Conservation (phyloP, 2,797 vertebrate genomes). For the Hydrocynus forskahlii region DNA sequence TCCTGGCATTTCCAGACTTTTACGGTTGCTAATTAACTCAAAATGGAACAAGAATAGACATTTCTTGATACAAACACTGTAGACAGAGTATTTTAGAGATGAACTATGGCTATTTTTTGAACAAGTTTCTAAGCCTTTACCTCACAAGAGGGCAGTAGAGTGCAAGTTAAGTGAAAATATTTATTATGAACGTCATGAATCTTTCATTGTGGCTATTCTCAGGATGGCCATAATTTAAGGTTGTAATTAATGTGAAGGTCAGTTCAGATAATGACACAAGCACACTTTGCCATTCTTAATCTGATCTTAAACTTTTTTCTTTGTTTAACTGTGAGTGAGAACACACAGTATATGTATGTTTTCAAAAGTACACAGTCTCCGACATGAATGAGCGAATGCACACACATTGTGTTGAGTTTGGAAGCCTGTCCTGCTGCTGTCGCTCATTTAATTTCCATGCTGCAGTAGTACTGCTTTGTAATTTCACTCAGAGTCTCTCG, state of each 20-base stretch:
- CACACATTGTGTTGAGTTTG: background rate
- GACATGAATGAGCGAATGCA: background rate
- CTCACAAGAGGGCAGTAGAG: slow-evolving; percentile 46
- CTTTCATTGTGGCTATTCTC: background rate
- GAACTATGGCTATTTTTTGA: too few species aligned
- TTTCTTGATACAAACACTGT: too few species aligned
- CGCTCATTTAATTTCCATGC: slow-evolving; percentile 46
- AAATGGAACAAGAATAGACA: too few species aligned
- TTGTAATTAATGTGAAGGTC: background rate
- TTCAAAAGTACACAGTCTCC: too few species aligned
- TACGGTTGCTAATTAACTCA: background rate
- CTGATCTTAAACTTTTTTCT: background rate
- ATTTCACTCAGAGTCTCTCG: slow-evolving; percentile 28
- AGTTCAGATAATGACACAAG: background rate
- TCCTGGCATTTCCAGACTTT: background rate
- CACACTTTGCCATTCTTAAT: background rate
- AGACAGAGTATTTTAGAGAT: too few species aligned
- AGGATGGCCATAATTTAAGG: background rate
- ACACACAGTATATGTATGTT: background rate
- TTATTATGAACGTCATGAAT: background rate
- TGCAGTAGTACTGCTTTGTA: slow-evolving; percentile 41
- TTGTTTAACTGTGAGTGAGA: background rate
- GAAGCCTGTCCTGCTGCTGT: slow-evolving; percentile 13
- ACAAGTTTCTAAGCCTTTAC: background rate
- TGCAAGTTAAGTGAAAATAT: slow-evolving; percentile 16